phyloP scores from a whole-genome alignment of 2,888 invertebrate genomes.

The Stenodera caucasica region DNA sequence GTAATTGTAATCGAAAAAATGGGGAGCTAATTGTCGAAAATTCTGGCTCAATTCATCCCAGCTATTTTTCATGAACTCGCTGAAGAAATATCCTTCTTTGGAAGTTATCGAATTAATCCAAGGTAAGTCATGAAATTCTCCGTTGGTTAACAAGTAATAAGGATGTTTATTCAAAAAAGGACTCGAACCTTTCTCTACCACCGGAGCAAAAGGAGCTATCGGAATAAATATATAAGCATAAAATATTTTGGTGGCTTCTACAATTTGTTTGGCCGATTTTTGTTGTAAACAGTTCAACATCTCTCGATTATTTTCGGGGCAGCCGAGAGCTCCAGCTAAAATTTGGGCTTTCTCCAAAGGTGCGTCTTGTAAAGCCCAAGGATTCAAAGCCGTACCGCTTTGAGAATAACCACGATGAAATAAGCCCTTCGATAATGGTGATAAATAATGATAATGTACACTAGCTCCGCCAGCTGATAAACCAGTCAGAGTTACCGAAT shows the following conservation, averaged over 20 bases:
- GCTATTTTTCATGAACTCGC: no score
- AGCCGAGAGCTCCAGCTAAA: conserved; percentile 42
- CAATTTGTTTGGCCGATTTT: conserved; percentile 39
- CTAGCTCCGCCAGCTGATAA: conserved; percentile 71
- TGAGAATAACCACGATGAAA: conserved; percentile 47
- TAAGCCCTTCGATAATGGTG: conserved; percentile 57
- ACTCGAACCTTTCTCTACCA: conserved; percentile 28
- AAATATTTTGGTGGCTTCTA: conserved; percentile 19
- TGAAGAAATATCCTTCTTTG: conserved; percentile 39
- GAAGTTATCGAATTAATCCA: conserved; percentile 47
- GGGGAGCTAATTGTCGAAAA: no score
- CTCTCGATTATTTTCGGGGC: conserved; percentile 35
- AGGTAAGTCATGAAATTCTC: conserved; percentile 44
- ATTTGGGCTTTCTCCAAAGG: conserved; percentile 36
- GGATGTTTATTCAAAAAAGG: conserved; percentile 43
- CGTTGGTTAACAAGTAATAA: conserved; percentile 39
- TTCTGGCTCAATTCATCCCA: no score
- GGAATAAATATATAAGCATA: conserved; percentile 14
- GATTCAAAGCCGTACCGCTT: conserved; percentile 45
- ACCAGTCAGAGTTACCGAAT: conserved; percentile 66
- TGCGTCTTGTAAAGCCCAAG: conserved; percentile 41
- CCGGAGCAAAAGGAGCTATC: neutral
- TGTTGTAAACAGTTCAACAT: conserved; percentile 44
- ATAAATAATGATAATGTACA: conserved; percentile 70
- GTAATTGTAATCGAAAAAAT: no score